Percentiles rank a stretch among this genome's conserved stretches.
Conservation (phyloP, 2,797 vertebrate genomes). For the Aselliscus stoliczkanus region DNA sequence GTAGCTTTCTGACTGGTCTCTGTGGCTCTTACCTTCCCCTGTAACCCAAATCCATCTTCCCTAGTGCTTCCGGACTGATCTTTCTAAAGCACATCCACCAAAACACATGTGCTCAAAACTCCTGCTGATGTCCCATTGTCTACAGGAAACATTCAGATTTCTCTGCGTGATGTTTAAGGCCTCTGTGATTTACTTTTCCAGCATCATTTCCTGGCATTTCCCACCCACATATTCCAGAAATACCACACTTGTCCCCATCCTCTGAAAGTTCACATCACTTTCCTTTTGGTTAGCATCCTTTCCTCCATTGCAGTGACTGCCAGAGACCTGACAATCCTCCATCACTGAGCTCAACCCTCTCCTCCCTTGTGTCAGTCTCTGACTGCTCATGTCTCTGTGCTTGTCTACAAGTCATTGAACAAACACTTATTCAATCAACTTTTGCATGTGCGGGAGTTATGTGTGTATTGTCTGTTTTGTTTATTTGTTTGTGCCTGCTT, state of each 20-base stretch:
- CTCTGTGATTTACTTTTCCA: background rate
- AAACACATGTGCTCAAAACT: background rate
- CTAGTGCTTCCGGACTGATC: background rate
- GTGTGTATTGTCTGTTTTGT: background rate
- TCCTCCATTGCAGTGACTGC: background rate
- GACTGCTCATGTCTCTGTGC: background rate
- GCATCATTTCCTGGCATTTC: background rate
- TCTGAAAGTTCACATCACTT: background rate
- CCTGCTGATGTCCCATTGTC: background rate
- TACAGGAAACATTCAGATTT: background rate
- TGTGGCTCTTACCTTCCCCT: background rate
- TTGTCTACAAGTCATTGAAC: background rate
- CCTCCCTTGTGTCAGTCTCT: background rate
- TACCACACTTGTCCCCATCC: background rate
- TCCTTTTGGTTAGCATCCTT: background rate
- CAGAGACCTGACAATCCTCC: background rate
- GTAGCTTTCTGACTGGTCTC: background rate
- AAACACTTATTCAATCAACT: background rate
- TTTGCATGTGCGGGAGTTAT: background rate
- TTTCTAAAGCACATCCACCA: background rate
- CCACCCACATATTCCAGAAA: slow-evolving; percentile 24
- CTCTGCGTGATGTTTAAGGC: background rate
- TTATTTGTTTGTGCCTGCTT: background rate
- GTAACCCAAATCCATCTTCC: background rate
- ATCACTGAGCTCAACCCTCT: background rate